A percentile compares a stretch with the other conserved stretches of the same genome.
Conservation (phyloP, 2,797 vertebrate species). For the Typhlichthys eigenmanni region DNA sequence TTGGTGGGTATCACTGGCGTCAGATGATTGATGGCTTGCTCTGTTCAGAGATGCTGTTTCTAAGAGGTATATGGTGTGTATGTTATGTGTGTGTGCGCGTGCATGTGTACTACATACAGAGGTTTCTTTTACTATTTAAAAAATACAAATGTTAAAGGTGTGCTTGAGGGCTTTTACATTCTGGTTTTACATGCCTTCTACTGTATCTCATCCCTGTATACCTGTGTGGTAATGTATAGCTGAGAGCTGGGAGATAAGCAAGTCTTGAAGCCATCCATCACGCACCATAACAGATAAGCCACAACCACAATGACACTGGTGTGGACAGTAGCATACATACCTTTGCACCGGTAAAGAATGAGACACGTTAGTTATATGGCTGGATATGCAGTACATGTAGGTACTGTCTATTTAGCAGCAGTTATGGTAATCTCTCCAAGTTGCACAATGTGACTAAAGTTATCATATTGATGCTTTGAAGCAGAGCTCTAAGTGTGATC, state of each 20-base stretch:
- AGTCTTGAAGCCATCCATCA: conserved; percentile 29
- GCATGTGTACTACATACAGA: conserved; percentile 5
- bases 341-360: too few species aligned
- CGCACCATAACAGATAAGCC: background rate
- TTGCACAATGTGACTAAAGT: too few species aligned
- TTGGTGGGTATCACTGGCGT: conserved; percentile 28
- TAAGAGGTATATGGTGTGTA: conserved; percentile 9
- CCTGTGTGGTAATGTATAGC: conserved; percentile 3
- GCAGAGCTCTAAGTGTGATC: too few species aligned
- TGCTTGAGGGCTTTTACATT: conserved; percentile 3
- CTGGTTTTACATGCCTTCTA: background rate
- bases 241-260: conserved; percentile 20
- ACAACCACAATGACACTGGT: background rate
- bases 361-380: too few species aligned
- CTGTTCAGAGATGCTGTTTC: conserved; percentile 28
- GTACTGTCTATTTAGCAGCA: too few species aligned
- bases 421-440: too few species aligned
- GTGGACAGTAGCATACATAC: too few species aligned
- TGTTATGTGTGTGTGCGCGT: conserved; percentile 5
- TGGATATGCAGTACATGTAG: too few species aligned
- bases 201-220: background rate
- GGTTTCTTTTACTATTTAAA: conserved; percentile 15
- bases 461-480: too few species aligned
- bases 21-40: conserved; percentile 51
- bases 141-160: background rate